Percentiles rank a stretch among this genome's conserved stretches.
Evolutionary conservation across 2,888 invertebrate species (phyloP).

Genomic region (Pyrocoelia pectoralis): DNA sequence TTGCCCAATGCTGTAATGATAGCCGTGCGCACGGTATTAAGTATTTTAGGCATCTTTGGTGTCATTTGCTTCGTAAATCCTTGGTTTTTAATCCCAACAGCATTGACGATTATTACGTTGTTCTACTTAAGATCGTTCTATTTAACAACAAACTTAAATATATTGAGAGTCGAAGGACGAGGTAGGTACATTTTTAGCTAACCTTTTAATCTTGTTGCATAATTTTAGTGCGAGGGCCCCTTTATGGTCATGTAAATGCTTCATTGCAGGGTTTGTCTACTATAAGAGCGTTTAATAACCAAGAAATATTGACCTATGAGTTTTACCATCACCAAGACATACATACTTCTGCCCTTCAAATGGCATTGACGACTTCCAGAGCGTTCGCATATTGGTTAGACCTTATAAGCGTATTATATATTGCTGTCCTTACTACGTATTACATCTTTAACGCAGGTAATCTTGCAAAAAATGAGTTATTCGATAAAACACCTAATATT

Average conservation of each 20-base stretch:
- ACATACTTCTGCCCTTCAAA: not conserved
- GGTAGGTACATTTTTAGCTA: constrained; percentile 66
- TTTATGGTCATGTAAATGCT: constrained; percentile 76
- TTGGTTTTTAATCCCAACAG: constrained; percentile 74
- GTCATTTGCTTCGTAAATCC: constrained; percentile 81
- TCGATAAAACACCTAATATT: constrained; percentile 23
- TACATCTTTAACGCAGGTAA: not conserved
- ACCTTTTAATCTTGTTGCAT: not conserved
- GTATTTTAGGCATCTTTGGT: constrained; percentile 79
- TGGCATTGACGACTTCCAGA: not conserved
- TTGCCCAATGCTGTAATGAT: constrained; percentile 69
- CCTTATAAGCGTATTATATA: not conserved
- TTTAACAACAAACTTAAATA: constrained; percentile 78
- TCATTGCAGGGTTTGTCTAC: constrained; percentile 77
- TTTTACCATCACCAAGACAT: not conserved
- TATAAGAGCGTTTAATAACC: constrained; percentile 53
- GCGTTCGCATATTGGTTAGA: constrained; percentile 5
- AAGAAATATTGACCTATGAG: not conserved
- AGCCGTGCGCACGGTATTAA: constrained; percentile 74
- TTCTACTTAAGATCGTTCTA: constrained; percentile 80
- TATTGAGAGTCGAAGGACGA: constrained; percentile 82
- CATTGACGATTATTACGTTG: constrained; percentile 75
- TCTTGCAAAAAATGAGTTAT: not conserved
- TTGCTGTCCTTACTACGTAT: not conserved
- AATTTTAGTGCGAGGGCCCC: constrained; percentile 75